phyloP scores from a whole-genome alignment of 2,888 invertebrate genomes.

The Clunio marinus region DNA sequence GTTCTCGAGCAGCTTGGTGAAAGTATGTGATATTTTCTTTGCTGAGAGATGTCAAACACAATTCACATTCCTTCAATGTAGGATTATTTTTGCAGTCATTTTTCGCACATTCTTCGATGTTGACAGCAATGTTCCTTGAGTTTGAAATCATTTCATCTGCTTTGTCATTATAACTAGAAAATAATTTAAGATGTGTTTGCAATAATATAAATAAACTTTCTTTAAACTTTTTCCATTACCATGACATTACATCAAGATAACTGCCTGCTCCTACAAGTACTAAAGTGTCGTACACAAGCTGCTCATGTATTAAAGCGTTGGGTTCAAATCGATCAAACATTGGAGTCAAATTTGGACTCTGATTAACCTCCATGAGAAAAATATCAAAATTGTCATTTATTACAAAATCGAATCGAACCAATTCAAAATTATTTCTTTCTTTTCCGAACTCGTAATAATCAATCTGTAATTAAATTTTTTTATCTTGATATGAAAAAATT shows the following conservation, averaged over 20 bases:
- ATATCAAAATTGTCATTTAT: constrained; percentile 77
- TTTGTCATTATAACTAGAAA: neutral
- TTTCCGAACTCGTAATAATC: too few species aligned
- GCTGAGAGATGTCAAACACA: neutral
- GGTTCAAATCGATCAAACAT: constrained; percentile 67
- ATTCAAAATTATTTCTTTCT: constrained; percentile 78
- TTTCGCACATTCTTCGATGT: neutral
- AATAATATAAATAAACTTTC: neutral
- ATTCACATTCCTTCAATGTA: neutral
- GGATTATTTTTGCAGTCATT: neutral
- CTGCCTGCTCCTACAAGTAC: constrained; percentile 59
- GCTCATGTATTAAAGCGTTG: constrained; percentile 78
- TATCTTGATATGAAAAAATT: neutral
- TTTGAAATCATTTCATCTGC: neutral
- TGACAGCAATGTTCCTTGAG: neutral
- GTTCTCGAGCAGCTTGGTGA: constrained; percentile 11
- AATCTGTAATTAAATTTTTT: too few species aligned
- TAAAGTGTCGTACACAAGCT: constrained; percentile 77
- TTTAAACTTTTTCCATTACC: neutral
- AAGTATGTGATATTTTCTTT: neutral
- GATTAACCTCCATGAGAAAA: constrained; percentile 85
- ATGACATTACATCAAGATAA: neutral
- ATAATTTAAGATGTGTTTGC: neutral
- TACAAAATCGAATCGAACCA: constrained; percentile 86
- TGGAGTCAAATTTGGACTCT: too few species aligned